Base-by-base conservation (phyloP, 2,797 vertebrate species). In the Cryptoprocta ferox region DNA sequence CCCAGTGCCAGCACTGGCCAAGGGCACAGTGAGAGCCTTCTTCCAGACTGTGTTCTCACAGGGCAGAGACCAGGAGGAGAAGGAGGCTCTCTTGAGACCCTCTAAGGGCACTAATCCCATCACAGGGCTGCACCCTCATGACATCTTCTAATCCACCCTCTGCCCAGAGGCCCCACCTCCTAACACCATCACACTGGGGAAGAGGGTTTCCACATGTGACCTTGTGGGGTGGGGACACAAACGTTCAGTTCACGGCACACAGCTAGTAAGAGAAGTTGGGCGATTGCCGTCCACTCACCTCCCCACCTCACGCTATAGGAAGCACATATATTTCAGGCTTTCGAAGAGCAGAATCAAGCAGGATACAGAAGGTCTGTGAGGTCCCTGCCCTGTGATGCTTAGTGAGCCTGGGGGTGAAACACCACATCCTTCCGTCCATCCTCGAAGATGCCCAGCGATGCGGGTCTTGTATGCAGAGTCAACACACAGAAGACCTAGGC, bases 391-490 rank as follows among this genome's bases (percentile, higher is more conserved):
- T 26, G 6, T 14, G 79, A n/a, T 0, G 6, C 32, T 39, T 30
- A 1, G 2, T 0, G 3, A 59, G 8, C n/a, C 7, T 71, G 68
- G 21, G 4, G 1, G 30, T 3, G 7, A 16, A 70, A 28, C 3
- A 12, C 14, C 32, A 1, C 4, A 50, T 18, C 12, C 30, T 50
- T 42, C 28, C 45, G 0, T n/a, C 21, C 35, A 30, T 83, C 18
- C 32, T 78, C 30, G 26, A 37, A 11, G 30, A 32, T 6, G 3
- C 3, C 0, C 26, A 6, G 4, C 32, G 1, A 21, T 2, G 5
- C 24, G 0, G 6, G 4, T 59, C 28, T 30, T 61, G 3, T 7
- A 3, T 6, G 37, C n/a, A 3, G 4, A 42, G 42, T 30, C 8
- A 13, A 15, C 32, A 19, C 19, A 11, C 28, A 14, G 5, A 30